Percentiles rank a stretch among this genome's conserved stretches.
Evolutionary conservation across 1,140 invertebrate species (phyloP).

Genomic region (Pissodes strobi): DNA sequence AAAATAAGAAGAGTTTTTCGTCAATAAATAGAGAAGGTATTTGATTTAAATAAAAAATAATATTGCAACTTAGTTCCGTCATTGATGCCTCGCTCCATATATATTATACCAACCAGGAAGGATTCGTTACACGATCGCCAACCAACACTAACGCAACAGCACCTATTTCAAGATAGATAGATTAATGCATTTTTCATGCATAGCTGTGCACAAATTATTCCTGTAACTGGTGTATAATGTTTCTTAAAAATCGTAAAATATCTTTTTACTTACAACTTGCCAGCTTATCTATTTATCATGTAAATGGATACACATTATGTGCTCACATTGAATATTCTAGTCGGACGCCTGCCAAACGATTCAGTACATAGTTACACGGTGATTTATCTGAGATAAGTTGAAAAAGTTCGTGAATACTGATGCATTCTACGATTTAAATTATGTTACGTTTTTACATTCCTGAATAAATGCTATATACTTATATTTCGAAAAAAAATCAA

Average conservation of each 20-base stretch:
- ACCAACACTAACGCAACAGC: no score
- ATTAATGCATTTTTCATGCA: conserved; percentile 13
- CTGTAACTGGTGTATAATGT: conserved; percentile 18
- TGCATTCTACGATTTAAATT: background rate
- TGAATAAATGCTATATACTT: no score
- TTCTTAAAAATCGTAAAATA: conserved; percentile 28
- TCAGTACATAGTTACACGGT: background rate
- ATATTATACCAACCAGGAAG: no score
- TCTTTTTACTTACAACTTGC: conserved; percentile 16
- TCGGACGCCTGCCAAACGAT: conserved; percentile 8
- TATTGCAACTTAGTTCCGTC: no score
- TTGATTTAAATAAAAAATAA: no score
- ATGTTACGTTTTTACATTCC: no score
- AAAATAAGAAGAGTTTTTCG: no score
- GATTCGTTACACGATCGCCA: no score
- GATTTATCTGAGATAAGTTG: conserved; percentile 13
- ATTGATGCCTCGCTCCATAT: no score
- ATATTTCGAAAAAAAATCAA: no score
- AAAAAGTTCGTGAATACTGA: conserved; percentile 16
- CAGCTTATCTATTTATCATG: conserved; percentile 33
- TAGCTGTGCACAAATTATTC: conserved; percentile 26
- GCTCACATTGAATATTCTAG: conserved; percentile 7
- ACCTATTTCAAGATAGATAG: no score
- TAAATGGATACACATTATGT: conserved; percentile 26
- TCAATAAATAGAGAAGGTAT: no score